Evolutionary conservation across 2,888 invertebrate species (phyloP), one percentile per base, ranked within the genome.

Genomic region (Seladonia tumulorum): DNA sequence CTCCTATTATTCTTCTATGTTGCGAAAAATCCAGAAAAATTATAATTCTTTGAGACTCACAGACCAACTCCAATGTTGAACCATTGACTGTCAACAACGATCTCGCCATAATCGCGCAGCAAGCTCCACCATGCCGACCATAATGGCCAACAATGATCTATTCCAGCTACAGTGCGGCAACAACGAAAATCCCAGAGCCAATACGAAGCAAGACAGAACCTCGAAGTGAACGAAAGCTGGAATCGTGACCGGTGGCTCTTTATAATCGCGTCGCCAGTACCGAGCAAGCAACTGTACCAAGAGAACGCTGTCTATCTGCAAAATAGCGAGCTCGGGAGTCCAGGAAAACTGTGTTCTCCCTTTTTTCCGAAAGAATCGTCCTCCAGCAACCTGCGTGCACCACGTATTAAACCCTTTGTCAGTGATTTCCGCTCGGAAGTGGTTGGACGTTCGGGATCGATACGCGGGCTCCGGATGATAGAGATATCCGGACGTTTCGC

Each of bases 391-490:
- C 29, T 47, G 47, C 16, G 53, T 53, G 53, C 2, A 25, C 29
- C 72, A 16, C 45, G 35, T 16, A 45, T 71, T 45, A 42, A 25
- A 7, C n/a, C 45, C 8, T 72, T 47, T 72, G 25, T n/a, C 18
- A 22, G 42, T 1, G 12, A 29, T 60, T 12, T 75, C 71, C 45
- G 53, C 25, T 22, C 75, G 49, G 70, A 70, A 76, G 76, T 35
- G 70, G 14, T 18, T 45, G 29, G 42, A 47, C 57, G 60, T 25
- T 16, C 66, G 18, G 18, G 35, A 73, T 70, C 84, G 78, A 83
- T 72, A 57, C 53, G 4, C 4, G 68, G 14, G 73, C 42, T 77
- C 47, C 45, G 49, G 49, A 45, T 53, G 63, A 63, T 63, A 63
- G 63, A 63, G 63, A 63, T 16, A 63, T 29, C 63, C 7, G 63